phyloP scores from a whole-genome alignment of 1,140 invertebrate species.

The Drosophila busckii region DNA sequence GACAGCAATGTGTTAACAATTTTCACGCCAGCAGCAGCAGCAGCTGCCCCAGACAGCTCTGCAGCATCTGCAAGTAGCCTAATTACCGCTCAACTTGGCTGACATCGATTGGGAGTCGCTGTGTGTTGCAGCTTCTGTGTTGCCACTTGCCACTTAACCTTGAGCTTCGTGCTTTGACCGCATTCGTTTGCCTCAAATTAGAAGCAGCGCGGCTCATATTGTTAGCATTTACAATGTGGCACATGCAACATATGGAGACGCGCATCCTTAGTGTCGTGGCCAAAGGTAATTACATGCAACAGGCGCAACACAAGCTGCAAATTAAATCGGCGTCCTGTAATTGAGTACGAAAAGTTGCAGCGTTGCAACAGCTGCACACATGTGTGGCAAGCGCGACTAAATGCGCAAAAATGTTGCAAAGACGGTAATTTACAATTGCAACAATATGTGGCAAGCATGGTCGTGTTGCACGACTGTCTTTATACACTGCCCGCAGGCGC shows the following conservation, averaged over 20 bases:
- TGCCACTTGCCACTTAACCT: conserved; percentile 26
- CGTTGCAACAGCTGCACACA: not conserved
- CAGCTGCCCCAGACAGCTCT: conserved; percentile 9
- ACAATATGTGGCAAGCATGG: conserved; percentile 30
- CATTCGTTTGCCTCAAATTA: too few species aligned
- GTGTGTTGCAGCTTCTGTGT: conserved; percentile 37
- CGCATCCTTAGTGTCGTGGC: too few species aligned
- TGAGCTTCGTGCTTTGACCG: too few species aligned
- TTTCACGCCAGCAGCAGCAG: conserved; percentile 64
- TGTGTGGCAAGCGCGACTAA: conserved; percentile 68
- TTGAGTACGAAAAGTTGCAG: too few species aligned
- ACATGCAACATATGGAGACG: too few species aligned
- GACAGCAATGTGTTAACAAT: conserved; percentile 76
- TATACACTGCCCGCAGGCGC: conserved; percentile 47
- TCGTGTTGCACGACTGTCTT: conserved; percentile 16
- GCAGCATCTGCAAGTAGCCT: conserved; percentile 58
- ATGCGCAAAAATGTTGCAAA: conserved; percentile 75
- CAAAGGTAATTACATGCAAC: conserved; percentile 69
- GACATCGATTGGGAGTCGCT: conserved; percentile 57
- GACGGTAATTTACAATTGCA: conserved; percentile 76
- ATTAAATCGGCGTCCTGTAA: conserved; percentile 60
- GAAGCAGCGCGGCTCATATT: too few species aligned
- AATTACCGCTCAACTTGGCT: conserved; percentile 64
- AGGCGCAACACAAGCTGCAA: conserved; percentile 52
- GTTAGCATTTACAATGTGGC: too few species aligned